Conservation (phyloP, 1,140 invertebrate species). For the Dendrolimus punctatus region DNA sequence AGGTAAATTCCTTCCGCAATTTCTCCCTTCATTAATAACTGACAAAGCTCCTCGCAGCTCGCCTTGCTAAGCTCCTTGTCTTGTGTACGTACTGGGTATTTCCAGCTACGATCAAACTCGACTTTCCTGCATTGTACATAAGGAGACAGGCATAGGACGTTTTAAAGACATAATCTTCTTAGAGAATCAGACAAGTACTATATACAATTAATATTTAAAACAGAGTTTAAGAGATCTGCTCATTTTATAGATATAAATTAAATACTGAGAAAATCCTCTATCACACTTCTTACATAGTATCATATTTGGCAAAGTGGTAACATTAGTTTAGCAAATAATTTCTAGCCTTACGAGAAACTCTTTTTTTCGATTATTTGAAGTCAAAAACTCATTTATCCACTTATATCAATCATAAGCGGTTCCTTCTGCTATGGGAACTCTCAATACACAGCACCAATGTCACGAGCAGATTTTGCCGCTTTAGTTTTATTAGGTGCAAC, state of each 20-base stretch:
- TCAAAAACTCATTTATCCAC: too few relatives aligned
- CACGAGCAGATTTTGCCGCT: too few relatives aligned
- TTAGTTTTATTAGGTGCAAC: too few relatives aligned
- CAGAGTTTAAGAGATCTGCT: not conserved
- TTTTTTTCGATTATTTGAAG: too few relatives aligned
- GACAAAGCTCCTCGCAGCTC: conserved; percentile 21
- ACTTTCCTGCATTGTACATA: conserved; percentile 19
- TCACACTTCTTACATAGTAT: too few relatives aligned
- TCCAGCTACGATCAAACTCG: conserved; percentile 12
- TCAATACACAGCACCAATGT: too few relatives aligned
- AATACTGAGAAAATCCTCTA: not conserved
- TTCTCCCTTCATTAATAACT: conserved; percentile 32
- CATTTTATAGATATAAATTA: not conserved
- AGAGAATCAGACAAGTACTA: conserved; percentile 11
- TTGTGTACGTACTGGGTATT: conserved; percentile 6
- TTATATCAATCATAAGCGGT: too few relatives aligned
- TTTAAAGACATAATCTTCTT: conserved; percentile 13
- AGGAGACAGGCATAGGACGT: conserved; percentile 4
- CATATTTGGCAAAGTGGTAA: too few relatives aligned
- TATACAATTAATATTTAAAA: conserved; percentile 16
- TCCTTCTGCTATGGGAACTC: too few relatives aligned
- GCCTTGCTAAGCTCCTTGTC: conserved; percentile 17
- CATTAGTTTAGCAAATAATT: too few relatives aligned
- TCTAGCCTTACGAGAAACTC: too few relatives aligned
- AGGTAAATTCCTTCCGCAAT: conserved; percentile 22